Percentiles rank a stretch among this genome's conserved stretches.
These are phyloP conservation scores for Atractosteus spatula DNA, from an alignment of 2,113 vertebrate species.

Conservation along the genomic window DNA sequence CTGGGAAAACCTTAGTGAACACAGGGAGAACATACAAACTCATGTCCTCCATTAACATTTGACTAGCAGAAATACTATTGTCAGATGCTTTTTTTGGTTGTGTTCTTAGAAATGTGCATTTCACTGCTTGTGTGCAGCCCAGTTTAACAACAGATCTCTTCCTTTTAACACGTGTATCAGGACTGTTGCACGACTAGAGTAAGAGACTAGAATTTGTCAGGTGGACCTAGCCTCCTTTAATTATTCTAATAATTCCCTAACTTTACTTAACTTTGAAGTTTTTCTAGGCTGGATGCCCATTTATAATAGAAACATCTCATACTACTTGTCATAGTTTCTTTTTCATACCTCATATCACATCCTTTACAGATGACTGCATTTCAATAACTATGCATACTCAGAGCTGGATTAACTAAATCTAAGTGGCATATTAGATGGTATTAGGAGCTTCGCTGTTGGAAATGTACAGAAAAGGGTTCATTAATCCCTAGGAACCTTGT, in stretches of 20 bases:
- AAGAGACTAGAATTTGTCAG: neutral
- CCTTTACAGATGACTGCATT: neutral
- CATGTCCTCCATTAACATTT: too few species aligned
- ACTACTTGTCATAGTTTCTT: neutral
- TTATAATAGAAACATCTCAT: neutral
- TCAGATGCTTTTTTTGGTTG: too few species aligned
- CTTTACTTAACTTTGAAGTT: neutral
- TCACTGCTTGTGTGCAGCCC: too few species aligned
- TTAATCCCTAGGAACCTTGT: neutral
- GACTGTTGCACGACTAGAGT: too few species aligned
- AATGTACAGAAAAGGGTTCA: neutral
- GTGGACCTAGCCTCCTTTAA: neutral
- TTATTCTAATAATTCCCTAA: neutral
- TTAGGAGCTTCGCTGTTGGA: neutral
- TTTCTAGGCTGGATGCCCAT: neutral
- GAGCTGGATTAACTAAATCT: neutral
- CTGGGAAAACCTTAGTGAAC: too few species aligned
- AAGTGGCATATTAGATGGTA: neutral
- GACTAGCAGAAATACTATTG: too few species aligned
- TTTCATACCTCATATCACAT: neutral
- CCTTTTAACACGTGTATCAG: too few species aligned
- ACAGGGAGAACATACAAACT: too few species aligned
- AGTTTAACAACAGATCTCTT: too few species aligned
- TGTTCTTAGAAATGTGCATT: too few species aligned
- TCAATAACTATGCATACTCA: conserved; percentile 1